These are phyloP conservation scores for Onychostruthus taczanowskii DNA, from an alignment of 2,113 vertebrate species.

Conservation along the genomic window DNA sequence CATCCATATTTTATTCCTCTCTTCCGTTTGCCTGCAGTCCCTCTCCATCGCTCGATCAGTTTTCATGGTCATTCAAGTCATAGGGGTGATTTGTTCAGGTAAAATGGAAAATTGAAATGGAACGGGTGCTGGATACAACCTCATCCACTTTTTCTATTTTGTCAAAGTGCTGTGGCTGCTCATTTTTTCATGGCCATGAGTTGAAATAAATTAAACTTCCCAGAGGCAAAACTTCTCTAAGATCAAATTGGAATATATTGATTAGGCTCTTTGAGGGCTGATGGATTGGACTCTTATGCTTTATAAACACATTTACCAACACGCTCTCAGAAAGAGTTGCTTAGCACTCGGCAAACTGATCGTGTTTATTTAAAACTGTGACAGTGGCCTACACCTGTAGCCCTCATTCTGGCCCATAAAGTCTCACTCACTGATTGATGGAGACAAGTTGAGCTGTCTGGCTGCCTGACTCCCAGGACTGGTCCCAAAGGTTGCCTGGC, in stretches of 20 bases:
- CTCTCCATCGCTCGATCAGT: constrained; percentile 21
- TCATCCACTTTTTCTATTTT: constrained; percentile 62
- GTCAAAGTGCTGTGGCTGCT: constrained; percentile 68
- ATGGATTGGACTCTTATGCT: constrained; percentile 74
- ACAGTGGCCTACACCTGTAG: constrained; percentile 56
- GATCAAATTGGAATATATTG: constrained; percentile 81
- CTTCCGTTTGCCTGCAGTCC: not conserved
- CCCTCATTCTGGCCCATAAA: constrained; percentile 43
- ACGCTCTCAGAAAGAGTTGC: constrained; percentile 69
- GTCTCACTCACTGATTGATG: constrained; percentile 62
- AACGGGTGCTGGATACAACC: constrained; percentile 56
- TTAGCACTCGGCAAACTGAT: constrained; percentile 69
- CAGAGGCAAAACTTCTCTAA: constrained; percentile 71
- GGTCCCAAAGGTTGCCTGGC: constrained; percentile 58
- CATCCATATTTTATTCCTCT: not conserved
- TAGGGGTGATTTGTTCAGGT: constrained; percentile 70
- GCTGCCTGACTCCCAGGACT: constrained; percentile 50
- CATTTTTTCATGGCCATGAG: constrained; percentile 73
- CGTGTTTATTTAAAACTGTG: constrained; percentile 69
- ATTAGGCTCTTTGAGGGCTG: constrained; percentile 79
- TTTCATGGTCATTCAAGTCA: constrained; percentile 63
- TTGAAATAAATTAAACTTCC: constrained; percentile 81
- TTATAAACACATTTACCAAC: constrained; percentile 80
- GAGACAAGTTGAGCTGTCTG: constrained; percentile 64
- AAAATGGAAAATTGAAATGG: constrained; percentile 75